These are phyloP conservation scores for Hydroisotoma schaefferi DNA, from an alignment of 2,888 invertebrate species.

Conservation along the genomic window DNA sequence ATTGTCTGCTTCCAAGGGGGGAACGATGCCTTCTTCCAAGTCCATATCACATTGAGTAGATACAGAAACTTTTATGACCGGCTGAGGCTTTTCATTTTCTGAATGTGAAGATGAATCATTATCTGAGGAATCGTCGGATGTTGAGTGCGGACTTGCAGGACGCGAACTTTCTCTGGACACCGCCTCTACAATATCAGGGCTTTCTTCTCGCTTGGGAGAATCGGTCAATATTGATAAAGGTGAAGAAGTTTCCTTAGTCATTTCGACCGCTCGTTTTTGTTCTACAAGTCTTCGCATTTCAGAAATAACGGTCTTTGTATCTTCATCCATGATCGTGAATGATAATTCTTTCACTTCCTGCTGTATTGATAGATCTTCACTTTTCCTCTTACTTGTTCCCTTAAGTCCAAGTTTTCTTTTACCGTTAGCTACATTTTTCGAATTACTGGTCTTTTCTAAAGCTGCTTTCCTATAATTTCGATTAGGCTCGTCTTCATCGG, in stretches of 20 bases:
- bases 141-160: neutral
- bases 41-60: constrained; percentile 48
- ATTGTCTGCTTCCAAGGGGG: neutral
- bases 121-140: neutral
- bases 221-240: neutral
- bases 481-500: neutral
- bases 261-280: constrained; percentile 14
- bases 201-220: constrained; percentile 12
- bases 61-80: constrained; percentile 34
- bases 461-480: constrained; percentile 21
- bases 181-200: constrained; percentile 19
- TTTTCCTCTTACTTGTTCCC: constrained; percentile 7
- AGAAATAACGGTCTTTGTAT: constrained; percentile 20
- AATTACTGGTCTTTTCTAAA: no score
- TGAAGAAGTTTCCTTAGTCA: neutral
- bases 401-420: constrained; percentile 19
- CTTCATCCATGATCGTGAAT: constrained; percentile 18
- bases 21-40: constrained; percentile 21
- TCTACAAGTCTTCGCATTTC: constrained; percentile 18
- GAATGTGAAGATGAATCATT: neutral
- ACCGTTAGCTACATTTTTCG: constrained; percentile 4
- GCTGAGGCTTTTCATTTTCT: constrained; percentile 19
- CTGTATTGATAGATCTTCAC: constrained; percentile 19
- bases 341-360: constrained; percentile 1
- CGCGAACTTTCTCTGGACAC: neutral